These are phyloP conservation scores for Tamandua tetradactyla DNA, from an alignment of 2,797 vertebrate genomes.

Conservation along the genomic window DNA sequence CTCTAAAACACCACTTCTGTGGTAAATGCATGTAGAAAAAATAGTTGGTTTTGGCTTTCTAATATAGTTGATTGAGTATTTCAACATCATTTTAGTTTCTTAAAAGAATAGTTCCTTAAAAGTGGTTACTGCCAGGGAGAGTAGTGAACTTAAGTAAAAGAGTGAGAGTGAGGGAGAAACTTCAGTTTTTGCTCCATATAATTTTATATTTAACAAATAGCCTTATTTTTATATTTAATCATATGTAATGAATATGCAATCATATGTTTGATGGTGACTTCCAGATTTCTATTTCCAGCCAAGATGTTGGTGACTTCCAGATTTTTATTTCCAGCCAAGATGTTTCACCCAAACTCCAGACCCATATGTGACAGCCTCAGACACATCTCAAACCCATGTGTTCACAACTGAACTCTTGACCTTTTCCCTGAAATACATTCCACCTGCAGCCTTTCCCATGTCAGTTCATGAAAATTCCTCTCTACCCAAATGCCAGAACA, in stretches of 20 bases:
- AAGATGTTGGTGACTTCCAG: background rate
- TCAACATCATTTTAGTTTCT: background rate
- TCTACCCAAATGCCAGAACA: background rate
- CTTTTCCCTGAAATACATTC: background rate
- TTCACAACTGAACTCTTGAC: background rate
- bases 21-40: background rate
- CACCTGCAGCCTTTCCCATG: background rate
- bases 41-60: background rate
- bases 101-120: background rate
- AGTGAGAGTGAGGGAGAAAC: background rate
- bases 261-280: background rate
- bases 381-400: background rate
- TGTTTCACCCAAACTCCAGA: background rate
- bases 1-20: background rate
- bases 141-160: background rate
- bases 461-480: background rate
- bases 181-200: slow-evolving; percentile 16
- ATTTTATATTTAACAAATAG: slow-evolving; percentile 1
- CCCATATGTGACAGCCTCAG: background rate
- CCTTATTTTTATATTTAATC: slow-evolving; percentile 10
- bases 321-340: background rate
- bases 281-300: background rate
- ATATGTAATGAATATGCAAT: background rate
- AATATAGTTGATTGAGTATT: background rate
- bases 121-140: background rate